Conservation (phyloP, 2,113 vertebrate species). For the Collichthys lucidus region DNA sequence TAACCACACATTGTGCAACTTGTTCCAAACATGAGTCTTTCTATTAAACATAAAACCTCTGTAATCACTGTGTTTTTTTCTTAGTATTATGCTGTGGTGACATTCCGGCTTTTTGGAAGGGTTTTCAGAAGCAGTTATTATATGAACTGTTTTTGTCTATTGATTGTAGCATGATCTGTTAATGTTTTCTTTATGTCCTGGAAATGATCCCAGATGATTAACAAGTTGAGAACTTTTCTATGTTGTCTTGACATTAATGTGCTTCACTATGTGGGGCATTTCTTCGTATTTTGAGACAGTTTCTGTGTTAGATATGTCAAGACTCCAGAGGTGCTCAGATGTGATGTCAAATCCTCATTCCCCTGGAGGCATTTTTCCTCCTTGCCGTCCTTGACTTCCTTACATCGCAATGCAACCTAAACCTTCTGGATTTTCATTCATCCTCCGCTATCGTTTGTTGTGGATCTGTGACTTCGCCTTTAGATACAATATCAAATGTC, state of each 20-base stretch:
- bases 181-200: not conserved
- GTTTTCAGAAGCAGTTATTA: not conserved
- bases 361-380: not conserved
- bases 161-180: not conserved
- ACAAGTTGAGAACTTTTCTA: conserved; percentile 1
- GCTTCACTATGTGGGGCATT: not conserved
- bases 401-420: conserved; percentile 6
- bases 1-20: not conserved
- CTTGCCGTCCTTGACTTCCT: conserved; percentile 3
- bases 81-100: too few species aligned
- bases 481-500: not conserved
- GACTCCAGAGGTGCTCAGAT: conserved; percentile 3
- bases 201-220: not conserved
- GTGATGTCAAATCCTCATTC: not conserved
- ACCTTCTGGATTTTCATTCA: conserved; percentile 1
- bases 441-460: conserved; percentile 1
- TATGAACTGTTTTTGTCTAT: not conserved
- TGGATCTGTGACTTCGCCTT: not conserved
- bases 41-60: too few species aligned
- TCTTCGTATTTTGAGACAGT: conserved; percentile 1
- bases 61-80: too few species aligned
- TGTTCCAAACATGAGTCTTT: not conserved
- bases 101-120: not conserved
- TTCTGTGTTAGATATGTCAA: conserved; percentile 3
- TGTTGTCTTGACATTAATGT: not conserved